Base-by-base conservation (phyloP, 2,113 vertebrate species). In the Oreochromis niloticus region DNA sequence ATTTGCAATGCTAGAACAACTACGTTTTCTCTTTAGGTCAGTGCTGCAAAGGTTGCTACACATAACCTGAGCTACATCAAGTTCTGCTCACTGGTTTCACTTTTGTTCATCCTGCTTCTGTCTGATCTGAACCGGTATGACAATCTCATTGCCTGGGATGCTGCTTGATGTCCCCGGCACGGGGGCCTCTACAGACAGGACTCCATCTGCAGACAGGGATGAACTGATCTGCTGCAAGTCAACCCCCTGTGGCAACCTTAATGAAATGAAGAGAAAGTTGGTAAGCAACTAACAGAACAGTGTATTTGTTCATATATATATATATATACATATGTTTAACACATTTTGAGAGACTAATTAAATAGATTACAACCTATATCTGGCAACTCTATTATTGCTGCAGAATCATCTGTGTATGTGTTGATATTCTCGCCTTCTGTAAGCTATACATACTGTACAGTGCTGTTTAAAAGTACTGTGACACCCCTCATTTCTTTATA, bases 81-180 rank as follows among this genome's bases (percentile, higher is more conserved):
- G 13, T 3, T 54, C 59, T 59, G 83, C 36, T 88, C 71, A 9
- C 6, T 81, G 32, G 32, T 80, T 80, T 92, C 61, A 73, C 78
- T 93, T 85, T 81, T 92, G 84, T 9, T 14, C 43, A 0, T 93
- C 92, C 73, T 92, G 82, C 14, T 57, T 82, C 12, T 94, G 82
- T 86, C 80, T 92, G 78, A 91, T 94, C 92, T 96, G 95, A 82
- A 96, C 93, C 1, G 96, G 96, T 27, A 96, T 91, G 85, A 95
- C 87, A 1, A 96, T 73, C 83, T 96, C 95, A 2, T 55, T 86
- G 61, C 48, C 19, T 10, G 84, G 27, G 22, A 39, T 59, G 16
- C 75, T 80, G 88, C 56, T 17, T 73, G 88, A 73, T 0, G 85
- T 88, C 11, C 85, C 87, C 0, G 92, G 91, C 17, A 94, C 85